Conservation (phyloP, 1,140 invertebrate species). For the Protaetia brevitarsis region DNA sequence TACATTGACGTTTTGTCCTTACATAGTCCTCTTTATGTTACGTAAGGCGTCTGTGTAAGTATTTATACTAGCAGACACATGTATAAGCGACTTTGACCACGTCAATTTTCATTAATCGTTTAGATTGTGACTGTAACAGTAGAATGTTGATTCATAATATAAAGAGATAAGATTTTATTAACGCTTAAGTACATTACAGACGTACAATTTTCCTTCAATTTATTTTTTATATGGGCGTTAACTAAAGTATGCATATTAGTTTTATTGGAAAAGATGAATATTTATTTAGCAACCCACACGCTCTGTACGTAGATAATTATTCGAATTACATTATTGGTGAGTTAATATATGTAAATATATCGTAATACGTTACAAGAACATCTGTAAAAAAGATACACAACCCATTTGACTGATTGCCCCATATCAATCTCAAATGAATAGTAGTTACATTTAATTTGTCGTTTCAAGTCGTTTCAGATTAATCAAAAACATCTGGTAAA, state of each 20-base stretch:
- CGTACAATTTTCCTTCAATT: not conserved
- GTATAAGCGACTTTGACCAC: not conserved
- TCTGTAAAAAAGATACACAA: not conserved
- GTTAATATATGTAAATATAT: too few relatives aligned
- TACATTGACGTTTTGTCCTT: too few relatives aligned
- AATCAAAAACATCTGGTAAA: too few relatives aligned
- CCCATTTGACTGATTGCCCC: not conserved
- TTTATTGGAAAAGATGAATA: too few relatives aligned
- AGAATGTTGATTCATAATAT: not conserved
- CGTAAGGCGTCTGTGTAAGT: not conserved
- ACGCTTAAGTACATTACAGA: not conserved
- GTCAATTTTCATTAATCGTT: not conserved
- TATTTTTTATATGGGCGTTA: constrained; percentile 1
- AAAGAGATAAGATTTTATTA: not conserved
- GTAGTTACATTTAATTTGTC: not conserved
- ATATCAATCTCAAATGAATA: not conserved
- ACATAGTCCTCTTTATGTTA: too few relatives aligned
- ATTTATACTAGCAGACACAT: not conserved
- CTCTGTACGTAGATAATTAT: too few relatives aligned
- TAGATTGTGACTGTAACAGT: not conserved
- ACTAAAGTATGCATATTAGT: not conserved
- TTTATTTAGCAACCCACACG: too few relatives aligned
- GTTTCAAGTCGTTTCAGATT: not conserved
- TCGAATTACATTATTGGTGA: too few relatives aligned
- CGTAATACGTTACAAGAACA: not conserved